Conservation (phyloP, 2,888 invertebrate species). For the Amiota communis region DNA sequence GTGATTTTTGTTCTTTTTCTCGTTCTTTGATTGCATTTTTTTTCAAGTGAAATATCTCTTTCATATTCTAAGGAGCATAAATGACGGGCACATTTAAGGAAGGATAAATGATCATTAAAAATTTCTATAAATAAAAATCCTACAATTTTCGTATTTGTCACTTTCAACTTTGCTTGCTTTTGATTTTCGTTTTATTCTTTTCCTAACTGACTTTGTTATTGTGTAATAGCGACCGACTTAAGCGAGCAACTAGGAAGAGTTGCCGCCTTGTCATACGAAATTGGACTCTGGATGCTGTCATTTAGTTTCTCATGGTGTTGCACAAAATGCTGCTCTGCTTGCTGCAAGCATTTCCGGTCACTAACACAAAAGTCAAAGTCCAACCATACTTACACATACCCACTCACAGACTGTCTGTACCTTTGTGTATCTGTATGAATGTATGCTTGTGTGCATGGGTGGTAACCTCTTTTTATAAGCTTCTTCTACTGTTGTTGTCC, state of each 20-base stretch:
- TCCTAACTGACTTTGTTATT: no score
- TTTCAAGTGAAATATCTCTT: no score
- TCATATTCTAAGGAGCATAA: no score
- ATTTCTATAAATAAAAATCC: conserved; percentile 52
- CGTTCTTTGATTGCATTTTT: no score
- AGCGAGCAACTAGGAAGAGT: background rate
- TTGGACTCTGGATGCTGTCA: background rate
- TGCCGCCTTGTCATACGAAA: background rate
- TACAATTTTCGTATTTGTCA: conserved; percentile 50
- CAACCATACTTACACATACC: background rate
- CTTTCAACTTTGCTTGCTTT: conserved; percentile 34
- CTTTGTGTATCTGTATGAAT: background rate
- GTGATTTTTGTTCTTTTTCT: no score
- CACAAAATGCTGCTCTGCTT: conserved; percentile 59
- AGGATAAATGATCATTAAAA: background rate
- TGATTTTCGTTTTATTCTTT: conserved; percentile 13
- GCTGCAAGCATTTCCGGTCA: conserved; percentile 62
- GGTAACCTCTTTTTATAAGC: background rate
- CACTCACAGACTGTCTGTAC: background rate
- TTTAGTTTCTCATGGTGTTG: conserved; percentile 44
- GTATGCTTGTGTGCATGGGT: background rate
- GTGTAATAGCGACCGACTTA: no score
- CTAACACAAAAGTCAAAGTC: conserved; percentile 64
- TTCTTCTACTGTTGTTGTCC: background rate
- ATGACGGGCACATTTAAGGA: background rate